A percentile compares a stretch with the other conserved stretches of the same genome.
These are phyloP conservation scores for Paracentrotus lividus DNA, from an alignment of 53 echinoderm and acorn worm species.

Conservation along the genomic window DNA sequence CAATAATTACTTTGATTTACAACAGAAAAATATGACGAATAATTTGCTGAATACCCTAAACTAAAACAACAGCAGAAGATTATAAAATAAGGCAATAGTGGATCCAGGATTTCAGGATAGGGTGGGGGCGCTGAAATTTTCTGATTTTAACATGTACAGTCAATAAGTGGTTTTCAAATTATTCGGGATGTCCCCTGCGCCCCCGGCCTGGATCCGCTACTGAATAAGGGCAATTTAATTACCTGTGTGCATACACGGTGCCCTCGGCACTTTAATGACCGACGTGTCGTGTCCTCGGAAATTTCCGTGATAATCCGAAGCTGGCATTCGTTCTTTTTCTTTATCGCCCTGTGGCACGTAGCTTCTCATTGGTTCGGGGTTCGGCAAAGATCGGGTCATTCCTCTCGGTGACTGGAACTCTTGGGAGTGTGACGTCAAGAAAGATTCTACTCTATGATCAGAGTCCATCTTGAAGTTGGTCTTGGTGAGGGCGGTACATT, in stretches of 20 bases:
- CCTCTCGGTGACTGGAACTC: slow-evolving; percentile 80
- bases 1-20: too few species aligned
- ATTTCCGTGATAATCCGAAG: slow-evolving; percentile 92
- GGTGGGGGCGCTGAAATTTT: too few species aligned
- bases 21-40: too few species aligned
- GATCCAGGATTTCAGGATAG: too few species aligned
- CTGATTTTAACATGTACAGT: too few species aligned
- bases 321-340: slow-evolving; percentile 89
- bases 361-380: slow-evolving; percentile 88
- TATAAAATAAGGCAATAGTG: too few species aligned
- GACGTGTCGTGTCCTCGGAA: slow-evolving; percentile 94
- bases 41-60: too few species aligned
- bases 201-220: too few species aligned
- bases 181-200: too few species aligned
- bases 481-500: slow-evolving; percentile 88
- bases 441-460: slow-evolving; percentile 89
- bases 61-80: too few species aligned
- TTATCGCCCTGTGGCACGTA: slow-evolving; percentile 92
- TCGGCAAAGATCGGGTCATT: slow-evolving; percentile 84
- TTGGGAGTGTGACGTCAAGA: slow-evolving; percentile 91
- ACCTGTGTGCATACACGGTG: slow-evolving; percentile 98
- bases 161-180: too few species aligned
- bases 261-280: slow-evolving; percentile 80
- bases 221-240: too few species aligned
- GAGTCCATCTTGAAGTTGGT: slow-evolving; percentile 99